Percentiles rank a stretch among this genome's conserved stretches.
phyloP scores from a whole-genome alignment of 2,888 invertebrate species.

The Lordiphosa fenestrarum region DNA sequence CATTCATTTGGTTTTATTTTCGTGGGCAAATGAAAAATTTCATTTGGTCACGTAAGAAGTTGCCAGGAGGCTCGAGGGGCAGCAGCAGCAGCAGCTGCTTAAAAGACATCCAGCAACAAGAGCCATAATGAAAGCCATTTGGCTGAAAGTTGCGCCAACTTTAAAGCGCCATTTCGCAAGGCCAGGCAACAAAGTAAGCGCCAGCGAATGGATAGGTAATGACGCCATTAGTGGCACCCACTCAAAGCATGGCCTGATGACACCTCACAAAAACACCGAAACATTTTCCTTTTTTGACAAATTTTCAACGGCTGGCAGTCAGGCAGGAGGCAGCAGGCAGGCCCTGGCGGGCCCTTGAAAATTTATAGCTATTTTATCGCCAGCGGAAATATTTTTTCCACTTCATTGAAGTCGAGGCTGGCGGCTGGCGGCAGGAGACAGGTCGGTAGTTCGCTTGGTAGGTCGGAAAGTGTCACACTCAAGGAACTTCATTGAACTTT shows the following conservation, averaged over 20 bases:
- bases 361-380: conserved; percentile 67
- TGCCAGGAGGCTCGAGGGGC: conserved; percentile 16
- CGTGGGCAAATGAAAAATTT: conserved; percentile 54
- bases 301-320: conserved; percentile 36
- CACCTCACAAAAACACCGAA: conserved; percentile 27
- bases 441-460: conserved; percentile 20
- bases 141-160: conserved; percentile 57
- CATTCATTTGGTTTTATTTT: conserved; percentile 59
- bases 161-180: conserved; percentile 51
- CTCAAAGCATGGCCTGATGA: conserved; percentile 45
- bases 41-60: conserved; percentile 60
- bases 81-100: conserved; percentile 44
- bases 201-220: conserved; percentile 44
- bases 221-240: conserved; percentile 67
- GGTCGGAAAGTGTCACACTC: conserved; percentile 47
- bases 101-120: conserved; percentile 21
- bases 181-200: not conserved
- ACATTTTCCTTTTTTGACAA: conserved; percentile 36
- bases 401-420: conserved; percentile 52
- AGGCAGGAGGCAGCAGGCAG: no score
- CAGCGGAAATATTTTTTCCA: conserved; percentile 65
- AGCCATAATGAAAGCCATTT: conserved; percentile 48
- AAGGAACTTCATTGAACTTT: conserved; percentile 68
- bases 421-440: not conserved
- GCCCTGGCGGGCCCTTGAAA: conserved; percentile 48